Evolutionary conservation across 1,140 invertebrate species (phyloP).

Genomic region (Hylaeus anthracinus): DNA sequence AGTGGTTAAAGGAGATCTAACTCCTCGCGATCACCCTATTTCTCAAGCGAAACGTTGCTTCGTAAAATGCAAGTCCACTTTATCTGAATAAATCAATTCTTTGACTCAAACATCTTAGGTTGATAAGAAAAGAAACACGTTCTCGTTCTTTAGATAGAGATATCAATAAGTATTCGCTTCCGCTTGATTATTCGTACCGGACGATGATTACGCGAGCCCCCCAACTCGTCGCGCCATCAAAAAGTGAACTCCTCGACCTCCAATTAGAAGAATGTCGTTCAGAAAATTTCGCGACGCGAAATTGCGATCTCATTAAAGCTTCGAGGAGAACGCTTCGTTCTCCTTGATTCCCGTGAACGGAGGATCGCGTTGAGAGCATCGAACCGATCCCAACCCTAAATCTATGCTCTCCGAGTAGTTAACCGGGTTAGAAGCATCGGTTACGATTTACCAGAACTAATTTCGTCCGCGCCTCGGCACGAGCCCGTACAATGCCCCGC

Average conservation of each 20-base stretch:
- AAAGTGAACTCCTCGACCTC: background rate
- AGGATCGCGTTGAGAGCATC: background rate
- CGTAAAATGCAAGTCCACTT: too few species aligned
- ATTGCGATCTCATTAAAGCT: slow-evolving; percentile 19
- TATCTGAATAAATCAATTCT: too few species aligned
- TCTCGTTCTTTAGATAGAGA: too few species aligned
- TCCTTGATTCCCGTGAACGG: background rate
- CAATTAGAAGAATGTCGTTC: slow-evolving; percentile 4
- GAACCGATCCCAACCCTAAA: slow-evolving; percentile 9
- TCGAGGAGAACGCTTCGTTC: background rate
- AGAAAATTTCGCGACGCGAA: background rate
- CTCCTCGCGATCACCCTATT: too few species aligned
- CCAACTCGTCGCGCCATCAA: background rate
- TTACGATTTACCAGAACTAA: slow-evolving; percentile 45
- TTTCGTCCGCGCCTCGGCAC: slow-evolving; percentile 1
- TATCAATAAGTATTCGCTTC: too few species aligned
- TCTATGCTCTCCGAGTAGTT: slow-evolving; percentile 27
- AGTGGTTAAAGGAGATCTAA: too few species aligned
- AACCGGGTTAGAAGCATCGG: slow-evolving; percentile 33
- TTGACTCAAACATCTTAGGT: too few species aligned
- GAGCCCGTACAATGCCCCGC: slow-evolving; percentile 31
- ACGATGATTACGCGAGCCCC: too few species aligned
- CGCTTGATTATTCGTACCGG: background rate
- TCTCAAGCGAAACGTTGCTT: too few species aligned
- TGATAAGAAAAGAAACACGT: too few species aligned